phyloP scores from a whole-genome alignment of 2,797 vertebrate species.

The Hydrocynus forskahlii region DNA sequence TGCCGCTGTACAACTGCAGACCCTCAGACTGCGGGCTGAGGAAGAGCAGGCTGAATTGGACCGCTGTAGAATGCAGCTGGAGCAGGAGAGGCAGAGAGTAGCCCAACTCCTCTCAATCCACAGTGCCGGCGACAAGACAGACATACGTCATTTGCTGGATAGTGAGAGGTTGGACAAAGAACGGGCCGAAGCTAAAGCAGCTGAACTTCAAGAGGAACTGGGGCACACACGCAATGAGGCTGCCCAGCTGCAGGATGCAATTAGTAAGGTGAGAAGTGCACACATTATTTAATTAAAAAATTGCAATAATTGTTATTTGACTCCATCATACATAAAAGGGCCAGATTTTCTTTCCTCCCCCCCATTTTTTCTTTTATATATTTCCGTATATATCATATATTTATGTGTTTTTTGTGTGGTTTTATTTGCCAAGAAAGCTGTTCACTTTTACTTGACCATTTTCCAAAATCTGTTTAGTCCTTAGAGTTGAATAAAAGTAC shows the following conservation, averaged over 20 bases:
- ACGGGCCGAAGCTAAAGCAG: constrained; percentile 78
- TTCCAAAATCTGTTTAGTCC: too few relatives aligned
- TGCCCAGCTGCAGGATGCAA: constrained; percentile 77
- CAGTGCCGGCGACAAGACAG: constrained; percentile 82
- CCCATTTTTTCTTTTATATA: too few relatives aligned
- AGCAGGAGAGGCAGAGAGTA: constrained; percentile 85
- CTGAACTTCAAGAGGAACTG: constrained; percentile 81
- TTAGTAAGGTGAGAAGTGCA: constrained; percentile 78
- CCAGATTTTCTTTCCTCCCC: too few relatives aligned
- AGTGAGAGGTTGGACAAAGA: constrained; percentile 84
- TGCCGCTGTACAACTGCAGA: constrained; percentile 77
- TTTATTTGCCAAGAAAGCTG: too few relatives aligned
- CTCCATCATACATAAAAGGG: neutral
- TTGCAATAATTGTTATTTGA: neutral
- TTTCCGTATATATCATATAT: too few relatives aligned
- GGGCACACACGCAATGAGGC: constrained; percentile 80
- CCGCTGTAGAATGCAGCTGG: constrained; percentile 82
- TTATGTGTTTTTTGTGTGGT: too few relatives aligned
- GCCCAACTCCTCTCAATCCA: constrained; percentile 83
- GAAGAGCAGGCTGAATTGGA: constrained; percentile 81
- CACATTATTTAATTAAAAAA: too few relatives aligned
- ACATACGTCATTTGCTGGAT: constrained; percentile 84
- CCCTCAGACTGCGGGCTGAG: constrained; percentile 77
- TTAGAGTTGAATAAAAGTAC: too few relatives aligned
- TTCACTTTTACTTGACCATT: too few relatives aligned